phyloP scores from a whole-genome alignment of 2,113 vertebrate genomes.

The Equus quagga region DNA sequence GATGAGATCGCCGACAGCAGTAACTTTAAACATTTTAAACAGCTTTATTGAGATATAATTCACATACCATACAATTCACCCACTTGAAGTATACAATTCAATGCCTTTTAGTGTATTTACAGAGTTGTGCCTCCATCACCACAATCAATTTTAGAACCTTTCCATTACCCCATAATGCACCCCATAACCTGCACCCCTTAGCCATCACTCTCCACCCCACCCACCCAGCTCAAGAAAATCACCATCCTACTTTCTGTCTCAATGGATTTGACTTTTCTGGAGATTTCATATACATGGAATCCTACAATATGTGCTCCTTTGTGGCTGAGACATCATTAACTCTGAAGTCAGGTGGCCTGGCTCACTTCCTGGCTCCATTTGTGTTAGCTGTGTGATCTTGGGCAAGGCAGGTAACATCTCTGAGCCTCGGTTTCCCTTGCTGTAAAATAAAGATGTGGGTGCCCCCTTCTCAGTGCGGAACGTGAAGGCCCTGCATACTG shows the following conservation, averaged over 20 bases:
- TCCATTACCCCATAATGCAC: background rate
- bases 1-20: rapidly evolving
- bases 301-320: background rate
- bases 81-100: background rate
- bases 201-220: too few species aligned
- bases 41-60: background rate
- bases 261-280: background rate
- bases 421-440: background rate
- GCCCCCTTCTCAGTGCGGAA: background rate
- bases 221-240: background rate
- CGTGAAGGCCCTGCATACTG: rapidly evolving
- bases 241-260: background rate
- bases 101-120: background rate
- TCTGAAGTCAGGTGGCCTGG: background rate
- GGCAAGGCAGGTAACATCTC: background rate
- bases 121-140: background rate
- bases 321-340: background rate
- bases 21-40: background rate
- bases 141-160: background rate
- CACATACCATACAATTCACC: background rate
- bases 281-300: background rate
- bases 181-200: background rate
- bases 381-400: background rate
- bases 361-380: background rate
- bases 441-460: background rate